A percentile compares a stretch with the other conserved stretches of the same genome.
These are phyloP conservation scores for Cavia porcellus DNA, from an alignment of 2,113 vertebrate species.

Conservation along the genomic window DNA sequence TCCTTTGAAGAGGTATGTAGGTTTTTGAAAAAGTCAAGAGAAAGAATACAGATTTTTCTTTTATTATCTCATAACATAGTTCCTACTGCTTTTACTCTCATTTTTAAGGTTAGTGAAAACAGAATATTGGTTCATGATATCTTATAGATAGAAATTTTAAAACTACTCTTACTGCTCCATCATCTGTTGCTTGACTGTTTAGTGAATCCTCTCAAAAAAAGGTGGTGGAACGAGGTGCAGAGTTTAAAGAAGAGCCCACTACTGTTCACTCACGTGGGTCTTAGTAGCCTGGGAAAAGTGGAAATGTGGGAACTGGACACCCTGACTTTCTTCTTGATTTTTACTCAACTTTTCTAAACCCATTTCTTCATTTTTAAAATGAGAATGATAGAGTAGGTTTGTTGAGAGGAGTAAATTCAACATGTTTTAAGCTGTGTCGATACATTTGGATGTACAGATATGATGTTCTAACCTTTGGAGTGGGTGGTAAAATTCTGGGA, in stretches of 20 bases:
- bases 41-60: not conserved
- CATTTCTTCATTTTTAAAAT: slow-evolving; percentile 29
- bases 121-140: not conserved
- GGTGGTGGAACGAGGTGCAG: not conserved
- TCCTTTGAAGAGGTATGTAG: not conserved
- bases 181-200: not conserved
- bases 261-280: not conserved
- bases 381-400: not conserved
- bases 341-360: slow-evolving; percentile 3
- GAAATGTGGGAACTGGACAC: not conserved
- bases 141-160: not conserved
- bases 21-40: not conserved
- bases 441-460: not conserved
- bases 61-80: not conserved
- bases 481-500: not conserved
- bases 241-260: not conserved
- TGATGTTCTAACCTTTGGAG: not conserved
- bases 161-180: not conserved
- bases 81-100: not conserved
- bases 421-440: not conserved
- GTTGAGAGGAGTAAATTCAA: slow-evolving; percentile 10
- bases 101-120: not conserved
- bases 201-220: not conserved
- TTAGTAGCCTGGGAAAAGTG: not conserved
- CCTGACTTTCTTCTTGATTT: not conserved